These are phyloP conservation scores for Eremobia ochroleuca DNA, from an alignment of 2,888 invertebrate genomes.

Conservation along the genomic window DNA sequence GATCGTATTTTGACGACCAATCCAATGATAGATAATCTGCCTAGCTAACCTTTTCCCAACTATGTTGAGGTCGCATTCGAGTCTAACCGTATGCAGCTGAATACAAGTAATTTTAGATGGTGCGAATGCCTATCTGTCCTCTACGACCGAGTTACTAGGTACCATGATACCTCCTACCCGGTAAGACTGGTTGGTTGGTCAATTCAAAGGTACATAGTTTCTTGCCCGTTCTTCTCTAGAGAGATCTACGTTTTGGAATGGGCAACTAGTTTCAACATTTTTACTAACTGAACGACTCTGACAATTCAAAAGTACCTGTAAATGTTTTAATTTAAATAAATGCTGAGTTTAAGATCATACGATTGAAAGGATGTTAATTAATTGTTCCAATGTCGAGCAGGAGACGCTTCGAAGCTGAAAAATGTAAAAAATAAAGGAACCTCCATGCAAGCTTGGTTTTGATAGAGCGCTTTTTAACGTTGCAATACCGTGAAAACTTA, in stretches of 20 bases:
- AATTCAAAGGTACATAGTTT: neutral
- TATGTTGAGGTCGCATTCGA: neutral
- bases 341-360: neutral
- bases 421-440: slow-evolving; percentile 23
- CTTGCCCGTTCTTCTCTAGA: neutral
- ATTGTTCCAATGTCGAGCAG: slow-evolving; percentile 1
- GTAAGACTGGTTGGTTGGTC: neutral
- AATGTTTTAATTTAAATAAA: neutral
- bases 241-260: neutral
- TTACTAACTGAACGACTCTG: neutral
- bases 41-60: neutral
- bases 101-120: neutral
- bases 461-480: slow-evolving; percentile 53
- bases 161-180: neutral
- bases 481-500: slow-evolving; percentile 59
- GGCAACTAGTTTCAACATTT: neutral
- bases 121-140: neutral
- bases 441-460: slow-evolving; percentile 50
- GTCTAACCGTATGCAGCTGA: neutral
- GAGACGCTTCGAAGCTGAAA: slow-evolving; percentile 36
- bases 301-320: neutral
- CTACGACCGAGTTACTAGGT: neutral
- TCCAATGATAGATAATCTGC: neutral
- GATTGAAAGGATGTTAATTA: neutral
- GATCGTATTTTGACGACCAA: slow-evolving; percentile 14